Evolutionary conservation across 2,888 invertebrate species (phyloP).

Genomic region (Dyspetes luteomarginatus): DNA sequence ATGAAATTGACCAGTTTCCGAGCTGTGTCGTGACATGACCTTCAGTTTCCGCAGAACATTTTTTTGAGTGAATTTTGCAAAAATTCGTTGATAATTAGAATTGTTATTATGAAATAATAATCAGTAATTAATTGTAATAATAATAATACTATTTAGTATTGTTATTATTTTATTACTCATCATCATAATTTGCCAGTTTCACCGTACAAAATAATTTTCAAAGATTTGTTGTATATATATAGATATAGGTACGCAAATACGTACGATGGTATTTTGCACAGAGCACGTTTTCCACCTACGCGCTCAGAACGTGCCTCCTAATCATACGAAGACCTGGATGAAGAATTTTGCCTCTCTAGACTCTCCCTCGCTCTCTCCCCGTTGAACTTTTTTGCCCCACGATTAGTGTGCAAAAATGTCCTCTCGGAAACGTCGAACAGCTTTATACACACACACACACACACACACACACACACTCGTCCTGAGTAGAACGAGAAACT

Average conservation of each 20-base stretch:
- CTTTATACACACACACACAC: not conserved
- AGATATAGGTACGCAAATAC: not conserved
- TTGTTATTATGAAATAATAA: too few species aligned
- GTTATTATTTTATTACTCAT: not conserved
- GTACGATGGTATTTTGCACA: constrained; percentile 7
- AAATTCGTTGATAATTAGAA: not conserved
- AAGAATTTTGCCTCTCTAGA: constrained; percentile 21
- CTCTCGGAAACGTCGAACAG: constrained; percentile 16
- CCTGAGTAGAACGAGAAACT: constrained; percentile 11
- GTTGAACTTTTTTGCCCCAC: not conserved
- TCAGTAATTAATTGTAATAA: too few species aligned
- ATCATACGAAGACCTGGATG: constrained; percentile 17
- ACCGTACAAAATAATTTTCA: constrained; percentile 18
- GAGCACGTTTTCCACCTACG: constrained; percentile 46
- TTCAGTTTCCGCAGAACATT: not conserved
- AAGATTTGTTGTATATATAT: not conserved
- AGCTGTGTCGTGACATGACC: not conserved
- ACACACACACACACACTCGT: not conserved
- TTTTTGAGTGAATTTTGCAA: not conserved
- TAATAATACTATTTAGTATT: too few species aligned
- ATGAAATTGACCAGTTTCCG: constrained; percentile 3
- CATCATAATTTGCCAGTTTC: constrained; percentile 15
- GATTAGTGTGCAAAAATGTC: constrained; percentile 21
- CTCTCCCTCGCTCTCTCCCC: too few species aligned
- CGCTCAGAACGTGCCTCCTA: constrained; percentile 28